phyloP scores from a whole-genome alignment of 2,797 vertebrate genomes.

The Peromyscus nudipes region DNA sequence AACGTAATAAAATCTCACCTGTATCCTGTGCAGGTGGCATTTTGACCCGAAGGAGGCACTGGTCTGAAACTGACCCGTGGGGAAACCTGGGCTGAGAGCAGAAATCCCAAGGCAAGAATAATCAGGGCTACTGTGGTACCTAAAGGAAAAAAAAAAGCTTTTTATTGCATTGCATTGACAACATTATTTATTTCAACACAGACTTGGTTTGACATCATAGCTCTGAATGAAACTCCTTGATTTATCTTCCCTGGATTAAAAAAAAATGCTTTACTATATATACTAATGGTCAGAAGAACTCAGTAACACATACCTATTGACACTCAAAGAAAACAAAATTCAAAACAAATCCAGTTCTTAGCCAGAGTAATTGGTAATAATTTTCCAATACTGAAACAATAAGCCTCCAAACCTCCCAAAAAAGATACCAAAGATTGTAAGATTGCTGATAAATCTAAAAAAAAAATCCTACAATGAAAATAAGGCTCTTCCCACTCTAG shows the following conservation, averaged over 20 bases:
- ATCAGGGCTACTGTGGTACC: conserved; percentile 95
- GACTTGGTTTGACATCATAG: conserved; percentile 33
- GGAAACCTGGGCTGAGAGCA: conserved; percentile 95
- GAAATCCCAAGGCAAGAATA: conserved; percentile 95
- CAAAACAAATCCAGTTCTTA: conserved; percentile 45
- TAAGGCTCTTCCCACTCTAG: not conserved
- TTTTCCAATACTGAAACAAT: not conserved
- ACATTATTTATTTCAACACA: conserved; percentile 54
- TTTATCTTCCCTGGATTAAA: not conserved
- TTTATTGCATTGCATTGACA: conserved; percentile 70
- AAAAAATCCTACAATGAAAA: not conserved
- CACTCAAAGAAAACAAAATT: conserved; percentile 34
- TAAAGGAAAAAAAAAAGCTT: conserved; percentile 83
- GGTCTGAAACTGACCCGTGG: conserved; percentile 94
- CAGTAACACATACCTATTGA: not conserved
- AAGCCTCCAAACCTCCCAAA: not conserved
- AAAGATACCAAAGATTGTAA: not conserved
- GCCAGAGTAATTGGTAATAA: conserved; percentile 45
- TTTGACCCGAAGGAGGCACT: conserved; percentile 90
- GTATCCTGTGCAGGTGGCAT: conserved; percentile 93
- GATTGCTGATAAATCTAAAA: not conserved
- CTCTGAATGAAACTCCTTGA: not conserved
- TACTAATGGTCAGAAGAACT: conserved; percentile 31
- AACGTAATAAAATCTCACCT: conserved; percentile 87
- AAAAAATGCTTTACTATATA: not conserved